Evolutionary conservation across 35 echinoderm and acorn worm genomes (phyloP), one percentile per base, ranked within the genome.

Genomic region (Patiria miniata): DNA sequence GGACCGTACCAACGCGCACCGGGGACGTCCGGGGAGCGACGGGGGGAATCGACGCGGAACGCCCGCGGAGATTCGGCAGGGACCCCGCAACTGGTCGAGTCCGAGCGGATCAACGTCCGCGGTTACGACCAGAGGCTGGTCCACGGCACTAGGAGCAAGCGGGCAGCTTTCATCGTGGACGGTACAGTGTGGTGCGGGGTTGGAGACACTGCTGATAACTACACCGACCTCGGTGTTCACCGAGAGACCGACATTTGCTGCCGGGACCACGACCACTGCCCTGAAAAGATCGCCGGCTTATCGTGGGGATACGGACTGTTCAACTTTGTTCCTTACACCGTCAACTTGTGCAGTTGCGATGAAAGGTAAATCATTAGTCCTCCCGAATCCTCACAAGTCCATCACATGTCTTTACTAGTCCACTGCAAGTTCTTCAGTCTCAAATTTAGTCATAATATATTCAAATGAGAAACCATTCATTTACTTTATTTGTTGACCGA

Each of bases 171-270:
- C 17, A 90, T 90, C 28, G 37, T 69, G 10, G 79, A 79, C 28
- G 87, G 87, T 14, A 90, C 87, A 19, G 79, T 90, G n/a, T 90
- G 87, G 87, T 90, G 87, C 82, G 87, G 87, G 12, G 8, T 52
- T 10, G 87, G 87, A 4, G 77, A 77, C 58, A 77, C 59, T 23
- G 87, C 87, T 3, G 50, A n/a, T 18, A 40, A 40, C 51, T 90
- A 82, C 80, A 38, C 81, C 52, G 87, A 90, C 51, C 54, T 90
- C 1, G 87, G 87, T 34, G 36, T 50, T n/a, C 80, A 90, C 40
- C 40, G 39, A 6, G 38, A 81, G 1, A 83, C 87, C 23, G 87
- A 90, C n/a, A 22, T 21, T 5, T 90, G 87, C 52, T 90, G 87
- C 57, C 17, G 87, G 44, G 87, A 90, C 22, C 87, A 90, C 39